phyloP scores from a whole-genome alignment of 2,888 invertebrate species.

The Ctena decussata region DNA sequence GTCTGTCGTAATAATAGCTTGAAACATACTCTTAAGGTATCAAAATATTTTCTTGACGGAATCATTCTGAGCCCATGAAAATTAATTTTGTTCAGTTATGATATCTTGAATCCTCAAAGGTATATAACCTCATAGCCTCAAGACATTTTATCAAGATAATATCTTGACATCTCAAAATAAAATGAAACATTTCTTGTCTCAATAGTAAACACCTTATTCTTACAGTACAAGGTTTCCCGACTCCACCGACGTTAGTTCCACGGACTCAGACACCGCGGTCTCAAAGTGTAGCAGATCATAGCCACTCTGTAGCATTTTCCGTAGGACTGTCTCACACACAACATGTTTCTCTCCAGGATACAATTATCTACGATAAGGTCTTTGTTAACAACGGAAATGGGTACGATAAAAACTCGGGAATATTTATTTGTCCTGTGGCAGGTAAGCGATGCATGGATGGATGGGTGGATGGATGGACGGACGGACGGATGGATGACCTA shows the following conservation, averaged over 20 bases:
- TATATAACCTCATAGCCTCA: neutral
- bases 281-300: neutral
- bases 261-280: neutral
- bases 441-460: no score
- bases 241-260: neutral
- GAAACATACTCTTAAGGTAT: no score
- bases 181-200: neutral
- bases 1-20: no score
- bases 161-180: neutral
- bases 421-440: constrained; percentile 51
- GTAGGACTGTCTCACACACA: constrained; percentile 55
- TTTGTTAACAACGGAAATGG: constrained; percentile 49
- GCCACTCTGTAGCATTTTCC: constrained; percentile 47
- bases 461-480: no score
- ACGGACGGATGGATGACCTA: no score
- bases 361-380: constrained; percentile 42
- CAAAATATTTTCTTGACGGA: no score
- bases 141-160: neutral
- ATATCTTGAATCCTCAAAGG: neutral
- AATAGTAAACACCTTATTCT: neutral
- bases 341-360: constrained; percentile 37
- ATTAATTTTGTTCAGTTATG: no score
- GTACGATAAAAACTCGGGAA: constrained; percentile 49
- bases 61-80: no score
- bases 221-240: neutral